A percentile compares a stretch with the other conserved stretches of the same genome.
Conservation (phyloP, 2,888 invertebrate species). For the Platynereis dumerilii region DNA sequence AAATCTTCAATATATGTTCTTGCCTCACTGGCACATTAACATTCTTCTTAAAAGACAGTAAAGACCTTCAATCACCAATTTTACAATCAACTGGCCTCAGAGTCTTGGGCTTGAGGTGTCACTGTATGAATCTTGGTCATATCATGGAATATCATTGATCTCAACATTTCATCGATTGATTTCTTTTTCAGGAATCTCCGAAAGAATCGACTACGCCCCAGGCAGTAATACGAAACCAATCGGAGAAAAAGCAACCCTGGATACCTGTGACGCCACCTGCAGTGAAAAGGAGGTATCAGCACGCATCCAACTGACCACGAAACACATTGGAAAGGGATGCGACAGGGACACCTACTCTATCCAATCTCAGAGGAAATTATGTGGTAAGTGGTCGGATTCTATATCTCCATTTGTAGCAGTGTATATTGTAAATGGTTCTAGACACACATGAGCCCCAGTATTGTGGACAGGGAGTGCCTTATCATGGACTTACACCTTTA, state of each 20-base stretch:
- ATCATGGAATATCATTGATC: not conserved
- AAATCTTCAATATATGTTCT: too few relatives aligned
- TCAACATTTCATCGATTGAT: too few relatives aligned
- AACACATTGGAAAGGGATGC: constrained; percentile 94
- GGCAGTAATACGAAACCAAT: constrained; percentile 80
- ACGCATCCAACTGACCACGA: constrained; percentile 74
- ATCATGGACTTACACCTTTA: too few relatives aligned
- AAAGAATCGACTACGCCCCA: constrained; percentile 86
- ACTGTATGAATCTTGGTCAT: too few relatives aligned
- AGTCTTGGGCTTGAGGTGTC: too few relatives aligned
- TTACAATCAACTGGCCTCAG: too few relatives aligned
- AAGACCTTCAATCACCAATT: too few relatives aligned
- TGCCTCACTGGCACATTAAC: too few relatives aligned
- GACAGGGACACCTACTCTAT: constrained; percentile 92
- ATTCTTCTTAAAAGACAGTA: too few relatives aligned
- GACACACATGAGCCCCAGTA: not conserved
- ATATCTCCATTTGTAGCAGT: too few relatives aligned
- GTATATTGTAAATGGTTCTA: too few relatives aligned
- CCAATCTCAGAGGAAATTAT: constrained; percentile 82
- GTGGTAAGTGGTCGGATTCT: constrained; percentile 69
- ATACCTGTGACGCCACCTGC: constrained; percentile 63
- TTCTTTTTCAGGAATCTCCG: constrained; percentile 73
- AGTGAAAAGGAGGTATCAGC: constrained; percentile 64
- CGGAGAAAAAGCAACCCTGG: constrained; percentile 75
- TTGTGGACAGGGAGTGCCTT: not conserved